Base-by-base conservation (phyloP, 2,113 vertebrate species). In the Dermatemys mawii region DNA sequence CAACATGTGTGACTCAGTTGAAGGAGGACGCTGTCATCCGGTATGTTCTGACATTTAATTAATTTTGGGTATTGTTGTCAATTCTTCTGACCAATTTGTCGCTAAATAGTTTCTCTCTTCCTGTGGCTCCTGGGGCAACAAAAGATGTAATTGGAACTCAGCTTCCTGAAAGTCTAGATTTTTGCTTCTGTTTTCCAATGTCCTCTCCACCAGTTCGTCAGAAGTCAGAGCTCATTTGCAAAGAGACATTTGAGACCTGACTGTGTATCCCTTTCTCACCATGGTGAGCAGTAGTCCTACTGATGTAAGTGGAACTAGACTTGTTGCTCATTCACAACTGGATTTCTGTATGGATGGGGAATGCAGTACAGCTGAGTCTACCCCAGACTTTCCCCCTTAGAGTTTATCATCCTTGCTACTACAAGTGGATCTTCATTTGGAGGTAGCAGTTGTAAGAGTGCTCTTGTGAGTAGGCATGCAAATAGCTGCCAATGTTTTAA, bases 1-100 rank as follows among this genome's bases (percentile, higher is more conserved):
- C 83, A 92, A 84, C 78, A 88, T 78, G 84, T 54, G 53, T 93
- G 91, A 95, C 93, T 88, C 63, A 53, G 87, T 86, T 86, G 84
- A 63, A 53, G 80, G 67, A 93, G 90, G 95, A 87, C 75, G 86
- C 63, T 55, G 48, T 95, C 96, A 95, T 92, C 94, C 95, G 95
- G 94, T 96, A 96, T 95, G 93, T 89, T 88, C 11, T 17, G 78
- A 91, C 80, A 85, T 79, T 94, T 88, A 88, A 94, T 96, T 97
- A 95, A 97, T 97, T 67, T 97, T 9, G 78, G 78, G 78, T 95
- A 97, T 76, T 79, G 17, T 70, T 79, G 17, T 70, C 8, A 93
- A 93, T 81, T 89, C 81, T 93, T 88, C 29, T 51, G 84, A 93
- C 49, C 91, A 93, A 51, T 93, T 94, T 94, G 63, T 49, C 35